Conservation (phyloP, 2,888 invertebrate species). For the Xanthia togata region DNA sequence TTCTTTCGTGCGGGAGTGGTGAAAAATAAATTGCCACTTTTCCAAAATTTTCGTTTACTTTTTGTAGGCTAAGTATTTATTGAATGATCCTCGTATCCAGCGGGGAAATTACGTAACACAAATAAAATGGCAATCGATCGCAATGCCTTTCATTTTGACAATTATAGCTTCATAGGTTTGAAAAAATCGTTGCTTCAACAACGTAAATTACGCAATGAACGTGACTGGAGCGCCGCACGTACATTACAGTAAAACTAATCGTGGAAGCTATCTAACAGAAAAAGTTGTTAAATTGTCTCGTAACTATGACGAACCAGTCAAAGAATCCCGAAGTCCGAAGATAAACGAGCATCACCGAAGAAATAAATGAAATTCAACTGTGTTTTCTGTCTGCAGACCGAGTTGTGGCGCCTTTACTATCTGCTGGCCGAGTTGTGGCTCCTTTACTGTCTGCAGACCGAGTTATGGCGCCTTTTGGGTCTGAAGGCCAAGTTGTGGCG, state of each 20-base stretch:
- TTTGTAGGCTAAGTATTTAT: too few species aligned
- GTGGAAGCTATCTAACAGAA: background rate
- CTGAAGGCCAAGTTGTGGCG: slow-evolving; percentile 68
- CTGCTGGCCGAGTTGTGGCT: slow-evolving; percentile 70
- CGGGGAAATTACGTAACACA: background rate
- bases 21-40: too few species aligned
- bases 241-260: background rate
- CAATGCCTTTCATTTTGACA: background rate
- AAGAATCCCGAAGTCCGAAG: slow-evolving; percentile 29
- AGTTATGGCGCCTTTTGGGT: slow-evolving; percentile 67
- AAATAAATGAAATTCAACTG: slow-evolving; percentile 52
- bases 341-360: slow-evolving; percentile 21
- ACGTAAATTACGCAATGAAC: background rate
- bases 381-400: slow-evolving; percentile 78
- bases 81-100: too few species aligned
- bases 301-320: slow-evolving; percentile 5
- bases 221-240: too few species aligned
- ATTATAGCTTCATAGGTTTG: background rate
- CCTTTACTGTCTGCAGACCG: slow-evolving; percentile 20
- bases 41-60: too few species aligned
- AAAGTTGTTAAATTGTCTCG: background rate
- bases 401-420: slow-evolving; percentile 59
- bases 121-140: background rate
- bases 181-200: background rate
- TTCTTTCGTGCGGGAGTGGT: too few species aligned